Percentiles rank a stretch among this genome's conserved stretches.
Conservation (phyloP, 2,113 vertebrate species). For the Leucoraja erinaceus region DNA sequence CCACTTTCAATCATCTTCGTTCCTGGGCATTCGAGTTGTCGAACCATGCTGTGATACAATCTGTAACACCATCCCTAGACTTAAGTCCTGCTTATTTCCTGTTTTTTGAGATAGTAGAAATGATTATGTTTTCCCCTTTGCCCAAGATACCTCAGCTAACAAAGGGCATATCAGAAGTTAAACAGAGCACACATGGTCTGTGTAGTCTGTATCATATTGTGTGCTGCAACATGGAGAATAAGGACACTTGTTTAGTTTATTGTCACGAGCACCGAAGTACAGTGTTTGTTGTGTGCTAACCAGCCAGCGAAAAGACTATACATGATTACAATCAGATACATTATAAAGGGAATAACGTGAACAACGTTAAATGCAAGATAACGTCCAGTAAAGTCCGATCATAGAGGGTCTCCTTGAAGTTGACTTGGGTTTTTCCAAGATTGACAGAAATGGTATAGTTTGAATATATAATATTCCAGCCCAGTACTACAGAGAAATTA, state of each 20-base stretch:
- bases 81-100: not conserved
- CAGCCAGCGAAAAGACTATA: no score
- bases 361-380: no score
- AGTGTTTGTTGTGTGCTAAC: no score
- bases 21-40: no score
- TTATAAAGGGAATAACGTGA: no score
- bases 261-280: no score
- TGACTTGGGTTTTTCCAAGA: not conserved
- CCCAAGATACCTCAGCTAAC: not conserved
- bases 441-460: not conserved
- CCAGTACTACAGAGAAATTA: not conserved
- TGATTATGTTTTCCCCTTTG: not conserved
- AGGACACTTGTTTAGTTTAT: no score
- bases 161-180: not conserved
- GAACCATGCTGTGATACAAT: not conserved
- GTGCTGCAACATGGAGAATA: not conserved
- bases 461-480: not conserved
- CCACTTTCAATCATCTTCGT: no score
- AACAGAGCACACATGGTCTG: not conserved
- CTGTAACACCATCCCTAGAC: not conserved
- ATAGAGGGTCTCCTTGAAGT: not conserved
- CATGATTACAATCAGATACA: no score
- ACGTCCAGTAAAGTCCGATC: no score
- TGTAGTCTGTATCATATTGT: no score
- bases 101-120: not conserved